Evolutionary conservation across 1,140 invertebrate genomes (phyloP), one percentile per base, ranked within the genome.

Genomic region (Glomeris maerens): DNA sequence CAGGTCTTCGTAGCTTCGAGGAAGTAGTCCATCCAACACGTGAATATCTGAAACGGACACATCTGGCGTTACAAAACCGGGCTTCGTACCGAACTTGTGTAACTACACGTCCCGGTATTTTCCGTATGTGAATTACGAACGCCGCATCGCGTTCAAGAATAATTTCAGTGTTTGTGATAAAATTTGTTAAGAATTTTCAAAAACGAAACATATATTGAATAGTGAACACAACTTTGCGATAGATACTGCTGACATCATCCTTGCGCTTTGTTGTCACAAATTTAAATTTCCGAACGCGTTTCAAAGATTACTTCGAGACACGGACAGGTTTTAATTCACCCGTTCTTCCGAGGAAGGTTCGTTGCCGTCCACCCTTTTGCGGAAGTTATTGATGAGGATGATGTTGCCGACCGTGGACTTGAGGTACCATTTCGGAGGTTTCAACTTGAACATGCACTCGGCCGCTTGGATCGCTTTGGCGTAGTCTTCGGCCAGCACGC

Each of bases 21-120:
- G 66, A 99, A 98, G 71, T 94, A 98, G 60, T 99, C 95, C 77
- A 95, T 91, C 93, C 94, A 99, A 69, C 98, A 98, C 57, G 80
- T 75, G 67, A 96, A 96, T 1, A 94, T 74, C 68, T 89, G 78
- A 28, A 62, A 59, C 22, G 50, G 13, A 52, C 10, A 38, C 28
- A 20, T 14, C 42, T n/a, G n/a, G n/a, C n/a, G n/a, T n/a, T n/a
- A n/a, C n/a, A n/a, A n/a, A n/a, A n/a, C n/a, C n/a, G n/a, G n/a
- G n/a, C n/a, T n/a, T n/a, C n/a, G n/a, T n/a, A n/a, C n/a, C n/a
- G n/a, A n/a, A n/a, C n/a, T n/a, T n/a, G n/a, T n/a, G n/a, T n/a
- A n/a, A n/a, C n/a, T n/a, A n/a, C n/a, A n/a, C n/a, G n/a, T n/a
- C n/a, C n/a, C n/a, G n/a, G n/a, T n/a, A n/a, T n/a, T n/a, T n/a